These are phyloP conservation scores for Tetramorium bicarinatum DNA, from an alignment of 2,888 invertebrate species.

Conservation along the genomic window DNA sequence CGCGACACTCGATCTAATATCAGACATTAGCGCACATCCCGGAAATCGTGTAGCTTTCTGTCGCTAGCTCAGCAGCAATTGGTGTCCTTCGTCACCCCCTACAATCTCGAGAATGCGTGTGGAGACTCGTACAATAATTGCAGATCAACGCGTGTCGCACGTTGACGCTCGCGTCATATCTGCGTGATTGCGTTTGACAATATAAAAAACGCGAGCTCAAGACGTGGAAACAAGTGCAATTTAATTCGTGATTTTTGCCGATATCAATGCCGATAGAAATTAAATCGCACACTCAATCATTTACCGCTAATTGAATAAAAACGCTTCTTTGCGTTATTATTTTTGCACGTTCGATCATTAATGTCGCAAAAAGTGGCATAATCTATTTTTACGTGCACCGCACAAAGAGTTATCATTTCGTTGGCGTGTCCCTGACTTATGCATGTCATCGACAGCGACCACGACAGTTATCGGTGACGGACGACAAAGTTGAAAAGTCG, in stretches of 20 bases:
- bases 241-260: conserved; percentile 22
- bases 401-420: conserved; percentile 13
- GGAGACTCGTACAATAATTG: conserved; percentile 76
- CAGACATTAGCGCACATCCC: conserved; percentile 67
- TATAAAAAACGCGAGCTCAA: conserved; percentile 63
- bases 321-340: background rate
- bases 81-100: conserved; percentile 74
- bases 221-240: conserved; percentile 61
- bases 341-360: background rate
- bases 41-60: conserved; percentile 74
- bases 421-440: conserved; percentile 31
- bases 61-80: conserved; percentile 67
- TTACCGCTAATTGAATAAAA: background rate
- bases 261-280: conserved; percentile 11
- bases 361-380: background rate
- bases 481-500: conserved; percentile 37
- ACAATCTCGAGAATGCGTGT: conserved; percentile 75
- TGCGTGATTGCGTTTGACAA: conserved; percentile 44
- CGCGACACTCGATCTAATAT: conserved; percentile 54
- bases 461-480: background rate
- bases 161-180: conserved; percentile 64
- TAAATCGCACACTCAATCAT: background rate
- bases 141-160: conserved; percentile 73
- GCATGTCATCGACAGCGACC: conserved; percentile 4
- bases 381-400: conserved; percentile 1